These are phyloP conservation scores for Patella caerulea DNA, from an alignment of 2,888 invertebrate species.

Conservation along the genomic window DNA sequence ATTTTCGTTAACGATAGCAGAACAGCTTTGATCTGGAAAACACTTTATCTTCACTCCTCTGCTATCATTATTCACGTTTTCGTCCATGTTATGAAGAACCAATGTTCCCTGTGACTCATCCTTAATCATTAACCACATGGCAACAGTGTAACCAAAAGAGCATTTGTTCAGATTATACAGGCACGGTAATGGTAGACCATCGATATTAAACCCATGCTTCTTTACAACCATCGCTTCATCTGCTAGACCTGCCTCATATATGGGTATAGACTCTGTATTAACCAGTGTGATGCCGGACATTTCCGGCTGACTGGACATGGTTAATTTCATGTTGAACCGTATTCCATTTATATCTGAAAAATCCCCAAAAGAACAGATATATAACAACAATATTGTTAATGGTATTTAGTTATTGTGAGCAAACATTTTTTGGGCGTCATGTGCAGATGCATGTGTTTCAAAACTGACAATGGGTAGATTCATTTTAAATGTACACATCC, in stretches of 20 bases:
- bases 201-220: constrained; percentile 22
- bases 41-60: not conserved
- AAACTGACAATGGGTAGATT: too few species aligned
- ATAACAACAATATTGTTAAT: too few species aligned
- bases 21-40: not conserved
- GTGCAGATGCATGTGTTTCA: too few species aligned
- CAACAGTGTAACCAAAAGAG: constrained; percentile 29
- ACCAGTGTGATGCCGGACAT: too few species aligned
- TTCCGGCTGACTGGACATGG: too few species aligned
- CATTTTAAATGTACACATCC: too few species aligned
- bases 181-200: constrained; percentile 18
- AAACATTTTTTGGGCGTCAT: too few species aligned
- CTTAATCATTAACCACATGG: constrained; percentile 28
- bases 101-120: not conserved
- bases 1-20: not conserved
- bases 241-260: constrained; percentile 6
- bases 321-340: not conserved
- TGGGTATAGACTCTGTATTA: not conserved
- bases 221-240: constrained; percentile 19
- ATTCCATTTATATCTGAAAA: constrained; percentile 12
- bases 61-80: not conserved
- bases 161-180: constrained; percentile 26
- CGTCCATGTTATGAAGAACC: not conserved
- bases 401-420: too few species aligned
- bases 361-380: not conserved